Conservation (phyloP, 2,113 vertebrate genomes). For the Archocentrus centrarchus region DNA sequence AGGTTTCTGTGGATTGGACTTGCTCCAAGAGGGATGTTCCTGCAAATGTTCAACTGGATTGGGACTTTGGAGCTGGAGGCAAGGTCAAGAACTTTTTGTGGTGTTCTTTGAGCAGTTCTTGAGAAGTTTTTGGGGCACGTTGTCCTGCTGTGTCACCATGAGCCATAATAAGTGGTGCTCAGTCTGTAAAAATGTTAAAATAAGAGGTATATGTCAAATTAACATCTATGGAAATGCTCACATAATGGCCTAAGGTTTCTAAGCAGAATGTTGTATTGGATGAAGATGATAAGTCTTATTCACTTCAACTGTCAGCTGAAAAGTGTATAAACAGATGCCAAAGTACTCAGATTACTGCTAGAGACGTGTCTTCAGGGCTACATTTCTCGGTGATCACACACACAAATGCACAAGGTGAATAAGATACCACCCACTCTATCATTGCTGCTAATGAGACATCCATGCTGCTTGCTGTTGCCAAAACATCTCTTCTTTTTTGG, state of each 20-base stretch:
- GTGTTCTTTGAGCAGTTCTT: neutral
- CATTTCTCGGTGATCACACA: neutral
- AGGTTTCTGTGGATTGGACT: neutral
- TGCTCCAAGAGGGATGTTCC: neutral
- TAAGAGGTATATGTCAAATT: neutral
- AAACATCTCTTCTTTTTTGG: neutral
- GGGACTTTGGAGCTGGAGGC: neutral
- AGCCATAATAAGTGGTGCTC: neutral
- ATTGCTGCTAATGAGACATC: neutral
- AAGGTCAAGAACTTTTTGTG: neutral
- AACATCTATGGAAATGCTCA: neutral
- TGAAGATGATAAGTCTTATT: neutral
- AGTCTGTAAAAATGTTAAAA: neutral
- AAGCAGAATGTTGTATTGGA: neutral
- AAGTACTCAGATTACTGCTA: neutral
- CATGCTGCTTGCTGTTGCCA: neutral
- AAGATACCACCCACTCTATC: neutral
- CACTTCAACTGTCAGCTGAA: neutral
- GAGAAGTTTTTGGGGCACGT: neutral
- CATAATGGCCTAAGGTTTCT: neutral
- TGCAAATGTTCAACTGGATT: neutral
- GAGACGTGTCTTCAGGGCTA: neutral
- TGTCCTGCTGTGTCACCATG: neutral
- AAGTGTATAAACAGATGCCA: conserved; percentile 2
- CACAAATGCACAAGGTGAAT: neutral